phyloP scores from a whole-genome alignment of 1,140 invertebrate species.

The Teleogryllus occipitalis region DNA sequence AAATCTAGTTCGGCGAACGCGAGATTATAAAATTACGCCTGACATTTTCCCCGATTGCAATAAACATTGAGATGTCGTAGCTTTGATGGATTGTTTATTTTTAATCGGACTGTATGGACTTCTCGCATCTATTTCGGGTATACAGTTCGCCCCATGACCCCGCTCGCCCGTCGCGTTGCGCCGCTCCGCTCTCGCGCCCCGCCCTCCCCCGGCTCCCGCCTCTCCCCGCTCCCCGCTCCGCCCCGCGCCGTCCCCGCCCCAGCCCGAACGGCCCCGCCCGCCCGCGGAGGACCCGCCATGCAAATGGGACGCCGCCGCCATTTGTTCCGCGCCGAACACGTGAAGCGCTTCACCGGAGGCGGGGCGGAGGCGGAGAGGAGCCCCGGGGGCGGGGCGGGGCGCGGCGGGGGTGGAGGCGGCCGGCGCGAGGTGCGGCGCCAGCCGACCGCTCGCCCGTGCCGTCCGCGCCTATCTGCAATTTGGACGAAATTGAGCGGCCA shows the following conservation, averaged over 20 bases:
- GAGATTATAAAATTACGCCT: constrained; percentile 20
- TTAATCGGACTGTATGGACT: constrained; percentile 13
- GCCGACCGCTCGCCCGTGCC: too few species aligned
- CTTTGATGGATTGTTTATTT: constrained; percentile 20
- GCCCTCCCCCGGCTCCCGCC: background rate
- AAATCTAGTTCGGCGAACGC: constrained; percentile 8
- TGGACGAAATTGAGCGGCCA: background rate
- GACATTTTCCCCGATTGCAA: constrained; percentile 19
- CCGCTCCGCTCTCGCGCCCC: too few species aligned
- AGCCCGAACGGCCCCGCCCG: too few species aligned
- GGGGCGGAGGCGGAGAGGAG: too few species aligned
- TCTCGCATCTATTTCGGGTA: background rate
- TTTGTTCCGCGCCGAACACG: too few species aligned
- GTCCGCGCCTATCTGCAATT: background rate
- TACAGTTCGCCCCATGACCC: background rate
- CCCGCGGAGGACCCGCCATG: too few species aligned
- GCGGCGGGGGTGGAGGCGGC: background rate
- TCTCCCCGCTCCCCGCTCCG: background rate
- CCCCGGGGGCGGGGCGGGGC: too few species aligned
- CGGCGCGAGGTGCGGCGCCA: background rate
- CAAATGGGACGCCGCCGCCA: too few species aligned
- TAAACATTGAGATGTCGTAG: constrained; percentile 19
- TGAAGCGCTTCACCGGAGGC: too few species aligned
- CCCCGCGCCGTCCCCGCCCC: background rate
- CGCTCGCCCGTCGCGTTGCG: background rate